Percentiles rank a stretch among this genome's conserved stretches.
Conservation (phyloP, 2,113 vertebrate species). For the Cyanoderma ruficeps region DNA sequence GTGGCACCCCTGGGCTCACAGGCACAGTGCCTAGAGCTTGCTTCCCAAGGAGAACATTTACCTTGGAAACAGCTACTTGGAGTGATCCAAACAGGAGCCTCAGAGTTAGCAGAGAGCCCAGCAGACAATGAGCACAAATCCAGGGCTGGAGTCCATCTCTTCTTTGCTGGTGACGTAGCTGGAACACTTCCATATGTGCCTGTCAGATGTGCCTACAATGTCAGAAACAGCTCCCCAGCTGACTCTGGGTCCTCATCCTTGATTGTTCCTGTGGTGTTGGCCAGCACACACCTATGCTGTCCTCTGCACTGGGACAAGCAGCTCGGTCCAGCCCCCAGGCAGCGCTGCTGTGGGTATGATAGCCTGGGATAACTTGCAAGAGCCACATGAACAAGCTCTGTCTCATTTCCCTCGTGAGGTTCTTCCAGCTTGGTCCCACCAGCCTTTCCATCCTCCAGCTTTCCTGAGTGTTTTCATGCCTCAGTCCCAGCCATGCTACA, state of each 20-base stretch:
- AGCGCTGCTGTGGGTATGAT: neutral
- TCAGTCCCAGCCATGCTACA: neutral
- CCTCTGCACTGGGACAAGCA: neutral
- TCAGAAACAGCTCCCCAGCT: neutral
- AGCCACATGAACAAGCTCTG: neutral
- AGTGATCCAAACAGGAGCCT: neutral
- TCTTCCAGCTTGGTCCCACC: neutral
- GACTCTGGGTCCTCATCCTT: neutral
- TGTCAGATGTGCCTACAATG: fast-evolving
- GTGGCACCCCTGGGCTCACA: neutral
- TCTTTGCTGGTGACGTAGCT: neutral
- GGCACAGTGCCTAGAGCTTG: neutral
- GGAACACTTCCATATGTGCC: neutral
- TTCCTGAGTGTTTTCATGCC: neutral
- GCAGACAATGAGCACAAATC: neutral
- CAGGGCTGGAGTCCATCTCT: neutral
- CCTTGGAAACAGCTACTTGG: neutral
- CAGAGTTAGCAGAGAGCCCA: neutral
- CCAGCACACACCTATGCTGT: neutral
- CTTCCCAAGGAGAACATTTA: neutral
- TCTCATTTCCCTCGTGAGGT: neutral
- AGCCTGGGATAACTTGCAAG: neutral
- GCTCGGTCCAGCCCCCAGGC: neutral
- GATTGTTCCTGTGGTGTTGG: fast-evolving
- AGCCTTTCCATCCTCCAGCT: neutral